phyloP scores from a whole-genome alignment of 2,888 invertebrate species.

The Spodoptera picta region DNA sequence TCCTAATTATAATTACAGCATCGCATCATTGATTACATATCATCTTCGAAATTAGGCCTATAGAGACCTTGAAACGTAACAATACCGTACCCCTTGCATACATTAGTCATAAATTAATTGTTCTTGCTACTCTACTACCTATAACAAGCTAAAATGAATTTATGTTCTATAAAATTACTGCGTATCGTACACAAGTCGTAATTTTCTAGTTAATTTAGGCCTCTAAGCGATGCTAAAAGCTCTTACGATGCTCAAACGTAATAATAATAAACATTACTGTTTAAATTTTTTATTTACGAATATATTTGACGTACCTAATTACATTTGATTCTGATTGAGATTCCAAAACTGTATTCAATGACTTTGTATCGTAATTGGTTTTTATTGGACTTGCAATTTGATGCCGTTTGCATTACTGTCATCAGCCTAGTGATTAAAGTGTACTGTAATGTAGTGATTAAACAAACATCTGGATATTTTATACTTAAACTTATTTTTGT shows the following conservation, averaged over 20 bases:
- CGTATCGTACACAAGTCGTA: conserved; percentile 56
- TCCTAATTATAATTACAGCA: conserved; percentile 20
- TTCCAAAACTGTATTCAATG: not conserved
- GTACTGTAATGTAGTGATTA: too few relatives aligned
- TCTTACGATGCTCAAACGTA: conserved; percentile 21
- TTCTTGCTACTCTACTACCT: conserved; percentile 49
- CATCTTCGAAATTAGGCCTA: conserved; percentile 53
- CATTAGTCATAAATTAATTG: conserved; percentile 80
- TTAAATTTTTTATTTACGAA: conserved; percentile 27
- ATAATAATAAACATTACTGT: conserved; percentile 35
- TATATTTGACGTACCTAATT: conserved; percentile 32
- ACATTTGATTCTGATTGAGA: conserved; percentile 23
- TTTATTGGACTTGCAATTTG: too few relatives aligned
- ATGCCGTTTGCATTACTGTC: too few relatives aligned
- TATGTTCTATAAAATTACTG: conserved; percentile 73
- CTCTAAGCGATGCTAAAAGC: conserved; percentile 26
- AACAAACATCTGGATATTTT: too few relatives aligned
- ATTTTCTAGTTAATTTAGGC: conserved; percentile 52
- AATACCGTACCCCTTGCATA: conserved; percentile 69
- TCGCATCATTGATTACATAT: conserved; percentile 35
- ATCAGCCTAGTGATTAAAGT: too few relatives aligned
- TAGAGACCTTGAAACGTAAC: conserved; percentile 61
- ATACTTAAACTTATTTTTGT: too few relatives aligned
- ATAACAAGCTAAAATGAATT: conserved; percentile 75
- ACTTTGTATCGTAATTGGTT: too few relatives aligned